Percentiles rank a stretch among this genome's conserved stretches.
phyloP scores from a whole-genome alignment of 1,140 invertebrate genomes.

The Anadara kagoshimensis region DNA sequence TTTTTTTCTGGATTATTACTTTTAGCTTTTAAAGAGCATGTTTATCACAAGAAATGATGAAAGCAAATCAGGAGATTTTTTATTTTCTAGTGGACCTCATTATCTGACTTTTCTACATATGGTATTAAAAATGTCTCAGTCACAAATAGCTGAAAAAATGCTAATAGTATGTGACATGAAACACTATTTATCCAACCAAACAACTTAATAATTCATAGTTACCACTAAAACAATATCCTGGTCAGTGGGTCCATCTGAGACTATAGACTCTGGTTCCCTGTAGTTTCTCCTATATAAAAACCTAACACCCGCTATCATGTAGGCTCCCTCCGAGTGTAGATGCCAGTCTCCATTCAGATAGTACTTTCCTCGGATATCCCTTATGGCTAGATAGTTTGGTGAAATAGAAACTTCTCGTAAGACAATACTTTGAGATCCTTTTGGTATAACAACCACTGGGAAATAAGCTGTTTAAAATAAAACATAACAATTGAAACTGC shows the following conservation, averaged over 20 bases:
- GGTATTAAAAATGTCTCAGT: neutral
- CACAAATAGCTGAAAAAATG: no score
- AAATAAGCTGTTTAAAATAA: slow-evolving; percentile 48
- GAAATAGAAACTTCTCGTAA: slow-evolving; percentile 39
- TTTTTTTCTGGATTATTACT: no score
- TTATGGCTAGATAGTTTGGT: slow-evolving; percentile 48
- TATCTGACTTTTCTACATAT: no score
- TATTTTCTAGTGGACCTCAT: neutral
- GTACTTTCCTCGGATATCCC: slow-evolving; percentile 58
- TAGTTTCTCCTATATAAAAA: slow-evolving; percentile 75
- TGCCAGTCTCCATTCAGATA: slow-evolving; percentile 61
- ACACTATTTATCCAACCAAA: neutral
- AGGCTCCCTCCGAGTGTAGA: slow-evolving; percentile 52
- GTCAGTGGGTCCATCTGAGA: slow-evolving; percentile 76
- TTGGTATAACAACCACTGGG: slow-evolving; percentile 47
- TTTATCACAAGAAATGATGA: no score
- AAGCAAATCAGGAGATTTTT: neutral
- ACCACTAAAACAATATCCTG: slow-evolving; percentile 78
- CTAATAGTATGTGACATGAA: no score
- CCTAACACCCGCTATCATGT: slow-evolving; percentile 45
- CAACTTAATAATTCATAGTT: slow-evolving; percentile 2
- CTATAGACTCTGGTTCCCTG: slow-evolving; percentile 74
- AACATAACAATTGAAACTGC: no score
- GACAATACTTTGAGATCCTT: slow-evolving; percentile 40
- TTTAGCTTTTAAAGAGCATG: no score